Evolutionary conservation across 2,113 vertebrate genomes (phyloP).

Genomic region (Pholis gunnellus): DNA sequence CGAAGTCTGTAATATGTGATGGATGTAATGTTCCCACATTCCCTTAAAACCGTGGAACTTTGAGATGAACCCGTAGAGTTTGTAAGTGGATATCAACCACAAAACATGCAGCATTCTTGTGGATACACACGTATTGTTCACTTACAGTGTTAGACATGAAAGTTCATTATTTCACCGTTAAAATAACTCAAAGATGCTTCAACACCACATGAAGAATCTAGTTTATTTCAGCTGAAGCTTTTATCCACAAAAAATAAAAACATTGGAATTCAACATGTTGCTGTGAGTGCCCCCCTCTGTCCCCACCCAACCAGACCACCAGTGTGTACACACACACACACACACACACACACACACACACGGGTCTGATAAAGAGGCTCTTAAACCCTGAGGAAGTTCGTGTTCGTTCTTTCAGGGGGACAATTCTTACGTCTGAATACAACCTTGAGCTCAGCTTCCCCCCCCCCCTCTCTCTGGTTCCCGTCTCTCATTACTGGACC

Average conservation of each 20-base stretch:
- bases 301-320: constrained; percentile 61
- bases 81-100: background rate
- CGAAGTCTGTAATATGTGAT: background rate
- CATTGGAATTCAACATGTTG: constrained; percentile 80
- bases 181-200: background rate
- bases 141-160: background rate
- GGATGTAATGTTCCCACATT: too few species aligned
- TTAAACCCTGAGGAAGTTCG: constrained; percentile 81
- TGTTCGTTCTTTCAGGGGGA: constrained; percentile 74
- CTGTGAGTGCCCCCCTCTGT: constrained; percentile 52
- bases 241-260: background rate
- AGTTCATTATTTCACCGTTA: background rate
- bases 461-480: constrained; percentile 40
- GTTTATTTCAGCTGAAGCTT: constrained; percentile 1
- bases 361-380: constrained; percentile 78
- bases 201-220: background rate
- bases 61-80: background rate
- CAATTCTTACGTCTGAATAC: constrained; percentile 77
- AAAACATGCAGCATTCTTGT: background rate
- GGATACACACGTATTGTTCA: background rate
- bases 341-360: constrained; percentile 1
- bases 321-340: constrained; percentile 52
- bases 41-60: background rate
- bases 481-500: constrained; percentile 73
- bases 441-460: constrained; percentile 75